Base-by-base conservation (phyloP, 2,113 vertebrate genomes). In the Scatophagus argus region DNA sequence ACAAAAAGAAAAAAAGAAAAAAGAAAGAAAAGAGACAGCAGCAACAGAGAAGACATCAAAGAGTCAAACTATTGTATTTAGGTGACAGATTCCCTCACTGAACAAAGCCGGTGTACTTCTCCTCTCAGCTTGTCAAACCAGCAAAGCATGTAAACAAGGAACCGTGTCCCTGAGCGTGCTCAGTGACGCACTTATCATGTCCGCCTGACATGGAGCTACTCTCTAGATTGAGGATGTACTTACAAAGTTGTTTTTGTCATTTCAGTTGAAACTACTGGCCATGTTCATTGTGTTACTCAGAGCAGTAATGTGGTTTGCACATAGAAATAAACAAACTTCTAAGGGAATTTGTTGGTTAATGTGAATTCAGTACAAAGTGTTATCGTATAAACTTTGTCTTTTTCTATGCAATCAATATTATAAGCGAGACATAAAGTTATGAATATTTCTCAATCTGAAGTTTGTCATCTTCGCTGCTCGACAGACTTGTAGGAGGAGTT, bases 101-200 rank as follows among this genome's bases (percentile, higher is more conserved):
- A 87, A 83, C 74, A 86, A 73, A 87, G 52, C 8, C 44, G 44
- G 21, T 29, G 34, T 72, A n/a, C 29, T 75, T 77, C 78, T 73
- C 58, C 55, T 71, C 49, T 43, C 58, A 47, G 66, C 49, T 77
- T 77, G 84, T 88, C 76, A 82, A 63, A 71, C 61, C 36, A 58
- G 67, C 21, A 72, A 70, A 59, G 56, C 36, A 76, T 79, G 59
- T 47, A 79, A 68, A 77, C 72, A 74, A 47, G 49, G 6, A 73
- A 8, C 23, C 0, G 6, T 62, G 47, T 85, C 54, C n/a, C 59
- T 0, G 13, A 79, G 62, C 70, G 77, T 54, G 32, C 74, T 61
- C 46, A 66, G 62, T 39, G 51, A 63, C n/a, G 36, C 79, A 23
- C 21, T 52, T 58, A 58, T 52, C 58, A 58, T 52, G 54, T 32